Evolutionary conservation across 2,113 vertebrate species (phyloP).

Genomic region (Sinocyclocheilus maitianheensis): DNA sequence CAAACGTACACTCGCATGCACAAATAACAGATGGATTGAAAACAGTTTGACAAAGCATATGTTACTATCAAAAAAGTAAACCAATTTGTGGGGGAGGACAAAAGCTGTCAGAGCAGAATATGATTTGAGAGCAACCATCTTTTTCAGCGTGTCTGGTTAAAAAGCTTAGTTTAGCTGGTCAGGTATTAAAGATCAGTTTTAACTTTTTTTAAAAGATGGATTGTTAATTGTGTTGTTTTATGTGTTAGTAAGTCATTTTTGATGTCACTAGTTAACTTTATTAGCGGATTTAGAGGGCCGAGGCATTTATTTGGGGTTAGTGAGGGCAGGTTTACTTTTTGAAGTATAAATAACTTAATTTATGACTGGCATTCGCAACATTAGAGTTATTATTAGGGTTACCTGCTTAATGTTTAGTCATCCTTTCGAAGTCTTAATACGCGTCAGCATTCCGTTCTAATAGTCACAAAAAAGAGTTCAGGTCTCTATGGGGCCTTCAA

Average conservation of each 20-base stretch:
- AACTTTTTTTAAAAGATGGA: conserved; percentile 89
- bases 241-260: conserved; percentile 80
- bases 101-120: conserved; percentile 82
- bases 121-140: conserved; percentile 79
- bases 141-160: conserved; percentile 81
- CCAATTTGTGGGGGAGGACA: conserved; percentile 86
- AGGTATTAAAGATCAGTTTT: conserved; percentile 91
- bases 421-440: conserved; percentile 98
- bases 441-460: conserved; percentile 95
- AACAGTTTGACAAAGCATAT: conserved; percentile 67
- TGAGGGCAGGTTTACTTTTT: conserved; percentile 99
- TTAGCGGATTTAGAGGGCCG: conserved; percentile 88
- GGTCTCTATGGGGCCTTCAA: conserved; percentile 90
- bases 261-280: conserved; percentile 91
- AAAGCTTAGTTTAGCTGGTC: conserved; percentile 87
- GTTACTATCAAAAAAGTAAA: conserved; percentile 99
- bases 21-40: conserved; percentile 48
- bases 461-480: conserved; percentile 97
- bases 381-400: conserved; percentile 95
- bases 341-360: conserved; percentile 97
- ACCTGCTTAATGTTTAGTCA: conserved; percentile 99
- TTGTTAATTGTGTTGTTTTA: conserved; percentile 77
- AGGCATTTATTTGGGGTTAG: conserved; percentile 89
- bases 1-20: conserved; percentile 66
- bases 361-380: conserved; percentile 92